phyloP scores from a whole-genome alignment of 2,888 invertebrate species.

The Dorcus hopei region DNA sequence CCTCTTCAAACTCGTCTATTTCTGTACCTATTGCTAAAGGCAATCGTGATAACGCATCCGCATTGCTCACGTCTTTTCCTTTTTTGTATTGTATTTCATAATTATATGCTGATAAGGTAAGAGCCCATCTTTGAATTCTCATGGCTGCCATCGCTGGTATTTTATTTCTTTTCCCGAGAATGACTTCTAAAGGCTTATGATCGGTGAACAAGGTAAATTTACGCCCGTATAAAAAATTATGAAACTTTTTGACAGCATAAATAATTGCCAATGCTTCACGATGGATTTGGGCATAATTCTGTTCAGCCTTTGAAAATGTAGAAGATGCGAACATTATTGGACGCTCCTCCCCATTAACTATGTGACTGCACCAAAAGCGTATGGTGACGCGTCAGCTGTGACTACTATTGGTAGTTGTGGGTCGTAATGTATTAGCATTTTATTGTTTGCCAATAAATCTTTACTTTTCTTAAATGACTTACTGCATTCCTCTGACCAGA shows the following conservation, averaged over 20 bases:
- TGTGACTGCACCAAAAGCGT: conserved; percentile 34
- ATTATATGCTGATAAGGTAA: too few relatives aligned
- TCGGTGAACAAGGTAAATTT: conserved; percentile 6
- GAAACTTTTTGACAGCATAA: conserved; percentile 37
- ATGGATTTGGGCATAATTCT: conserved; percentile 35
- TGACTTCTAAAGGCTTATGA: conserved; percentile 20
- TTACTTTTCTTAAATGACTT: conserved; percentile 21
- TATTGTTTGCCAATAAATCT: conserved; percentile 12
- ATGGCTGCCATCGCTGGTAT: conserved; percentile 15
- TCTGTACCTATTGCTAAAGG: too few relatives aligned
- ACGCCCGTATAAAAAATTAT: conserved; percentile 38
- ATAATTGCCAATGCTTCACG: conserved; percentile 38
- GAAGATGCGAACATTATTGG: conserved; percentile 34
- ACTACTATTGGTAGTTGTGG: conserved; percentile 27
- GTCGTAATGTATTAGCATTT: conserved; percentile 25
- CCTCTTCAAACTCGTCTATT: too few relatives aligned
- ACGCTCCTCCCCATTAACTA: conserved; percentile 27
- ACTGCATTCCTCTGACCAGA: conserved; percentile 12
- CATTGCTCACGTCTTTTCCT: too few relatives aligned
- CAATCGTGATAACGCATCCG: too few relatives aligned
- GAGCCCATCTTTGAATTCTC: conserved; percentile 6
- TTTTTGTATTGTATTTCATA: too few relatives aligned
- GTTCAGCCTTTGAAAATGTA: conserved; percentile 33
- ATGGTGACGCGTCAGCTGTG: conserved; percentile 31
- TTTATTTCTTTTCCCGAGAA: conserved; percentile 18